phyloP scores from a whole-genome alignment of 2,888 invertebrate species.

The Euplexia lucipara region DNA sequence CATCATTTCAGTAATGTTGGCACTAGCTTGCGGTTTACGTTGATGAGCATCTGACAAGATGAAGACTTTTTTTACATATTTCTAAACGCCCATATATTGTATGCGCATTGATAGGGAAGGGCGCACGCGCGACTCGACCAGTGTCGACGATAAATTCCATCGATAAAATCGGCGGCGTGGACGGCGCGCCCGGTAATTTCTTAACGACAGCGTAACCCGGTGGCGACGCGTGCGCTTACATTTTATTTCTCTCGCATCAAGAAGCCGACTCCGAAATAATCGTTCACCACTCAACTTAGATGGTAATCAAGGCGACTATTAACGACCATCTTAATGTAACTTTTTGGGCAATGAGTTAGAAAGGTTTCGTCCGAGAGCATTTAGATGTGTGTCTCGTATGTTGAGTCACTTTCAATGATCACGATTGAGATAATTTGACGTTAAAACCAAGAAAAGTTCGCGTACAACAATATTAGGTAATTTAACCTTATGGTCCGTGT shows the following conservation, averaged over 20 bases:
- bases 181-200: slow-evolving; percentile 88
- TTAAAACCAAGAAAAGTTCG: slow-evolving; percentile 52
- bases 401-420: slow-evolving; percentile 63
- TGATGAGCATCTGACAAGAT: slow-evolving; percentile 29
- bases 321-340: slow-evolving; percentile 87
- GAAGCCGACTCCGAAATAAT: slow-evolving; percentile 88
- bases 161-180: slow-evolving; percentile 90
- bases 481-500: slow-evolving; percentile 38
- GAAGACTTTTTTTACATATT: slow-evolving; percentile 52
- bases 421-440: slow-evolving; percentile 58
- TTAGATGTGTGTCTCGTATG: slow-evolving; percentile 54
- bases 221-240: slow-evolving; percentile 90
- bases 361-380: slow-evolving; percentile 68
- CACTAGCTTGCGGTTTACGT: slow-evolving; percentile 6
- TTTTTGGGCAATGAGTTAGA: slow-evolving; percentile 83
- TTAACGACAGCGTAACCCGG: slow-evolving; percentile 91
- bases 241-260: slow-evolving; percentile 88
- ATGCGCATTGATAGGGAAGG: slow-evolving; percentile 73
- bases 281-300: slow-evolving; percentile 90
- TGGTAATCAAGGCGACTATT: slow-evolving; percentile 90
- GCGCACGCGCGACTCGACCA: slow-evolving; percentile 81
- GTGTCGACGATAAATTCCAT: slow-evolving; percentile 90
- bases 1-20: slow-evolving; percentile 12
- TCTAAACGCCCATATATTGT: slow-evolving; percentile 66
- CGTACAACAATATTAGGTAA: slow-evolving; percentile 26